Conservation (phyloP, 2,113 vertebrate species). For the Canis aureus region DNA sequence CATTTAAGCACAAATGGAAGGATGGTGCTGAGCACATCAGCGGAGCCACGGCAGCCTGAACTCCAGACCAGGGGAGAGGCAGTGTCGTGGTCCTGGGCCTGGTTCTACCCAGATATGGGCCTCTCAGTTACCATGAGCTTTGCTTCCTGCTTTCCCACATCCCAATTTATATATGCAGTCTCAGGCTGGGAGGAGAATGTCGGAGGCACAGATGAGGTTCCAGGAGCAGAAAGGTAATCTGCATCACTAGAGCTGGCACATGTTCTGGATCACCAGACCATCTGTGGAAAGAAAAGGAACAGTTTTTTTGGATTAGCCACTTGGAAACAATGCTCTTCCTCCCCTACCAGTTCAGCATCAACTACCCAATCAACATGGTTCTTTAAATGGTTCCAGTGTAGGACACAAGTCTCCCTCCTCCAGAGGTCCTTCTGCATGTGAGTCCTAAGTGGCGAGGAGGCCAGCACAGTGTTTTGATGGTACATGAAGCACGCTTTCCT, state of each 20-base stretch:
- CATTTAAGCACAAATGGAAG: slow-evolving; percentile 80
- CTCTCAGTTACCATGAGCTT: slow-evolving; percentile 80
- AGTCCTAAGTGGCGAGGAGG: background rate
- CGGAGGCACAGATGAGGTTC: slow-evolving; percentile 83
- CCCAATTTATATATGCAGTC: slow-evolving; percentile 77
- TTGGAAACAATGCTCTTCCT: background rate
- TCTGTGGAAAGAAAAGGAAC: slow-evolving; percentile 85
- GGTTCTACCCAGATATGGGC: slow-evolving; percentile 74
- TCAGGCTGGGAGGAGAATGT: slow-evolving; percentile 75
- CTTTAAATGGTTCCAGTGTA: background rate
- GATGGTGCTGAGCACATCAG: slow-evolving; percentile 66
- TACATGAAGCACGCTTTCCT: slow-evolving; percentile 70
- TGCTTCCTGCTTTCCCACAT: slow-evolving; percentile 81
- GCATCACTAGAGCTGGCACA: slow-evolving; percentile 82
- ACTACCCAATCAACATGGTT: background rate
- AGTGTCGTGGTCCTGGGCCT: slow-evolving; percentile 66
- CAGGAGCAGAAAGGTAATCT: slow-evolving; percentile 81
- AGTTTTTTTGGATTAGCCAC: slow-evolving; percentile 53
- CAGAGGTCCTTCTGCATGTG: background rate
- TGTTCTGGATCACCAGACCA: slow-evolving; percentile 77
- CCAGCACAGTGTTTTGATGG: background rate
- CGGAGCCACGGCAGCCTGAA: slow-evolving; percentile 72
- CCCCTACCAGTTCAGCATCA: background rate
- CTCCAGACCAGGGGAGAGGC: slow-evolving; percentile 73
- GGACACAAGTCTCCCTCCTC: background rate